Evolutionary conservation across 2,888 invertebrate species (phyloP).

Genomic region (Brenthis daphne): DNA sequence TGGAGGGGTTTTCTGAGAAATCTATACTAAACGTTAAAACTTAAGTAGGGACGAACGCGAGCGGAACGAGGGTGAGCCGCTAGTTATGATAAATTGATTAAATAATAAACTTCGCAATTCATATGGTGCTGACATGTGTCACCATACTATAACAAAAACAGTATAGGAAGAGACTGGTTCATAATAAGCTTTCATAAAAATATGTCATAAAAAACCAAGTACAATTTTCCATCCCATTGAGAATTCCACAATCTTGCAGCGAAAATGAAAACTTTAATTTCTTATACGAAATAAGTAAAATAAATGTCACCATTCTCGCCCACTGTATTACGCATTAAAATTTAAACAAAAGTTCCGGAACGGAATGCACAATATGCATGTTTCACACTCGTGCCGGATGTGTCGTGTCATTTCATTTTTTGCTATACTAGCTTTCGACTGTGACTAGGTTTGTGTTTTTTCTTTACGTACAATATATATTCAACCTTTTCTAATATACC

Average conservation of each 20-base stretch:
- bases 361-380: slow-evolving; percentile 37
- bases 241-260: slow-evolving; percentile 23
- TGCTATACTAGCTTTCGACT: slow-evolving; percentile 13
- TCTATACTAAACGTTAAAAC: too few relatives aligned
- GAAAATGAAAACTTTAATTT: slow-evolving; percentile 31
- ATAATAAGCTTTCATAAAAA: neutral
- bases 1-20: too few relatives aligned
- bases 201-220: neutral
- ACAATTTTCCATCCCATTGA: slow-evolving; percentile 12
- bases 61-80: too few relatives aligned
- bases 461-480: too few relatives aligned
- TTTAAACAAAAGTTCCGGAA: slow-evolving; percentile 35
- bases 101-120: too few relatives aligned
- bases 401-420: slow-evolving; percentile 41
- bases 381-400: slow-evolving; percentile 33
- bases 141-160: too few relatives aligned
- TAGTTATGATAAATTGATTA: too few relatives aligned
- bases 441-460: too few relatives aligned
- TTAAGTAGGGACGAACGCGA: too few relatives aligned
- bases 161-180: too few relatives aligned
- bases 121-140: too few relatives aligned
- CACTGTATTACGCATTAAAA: slow-evolving; percentile 37
- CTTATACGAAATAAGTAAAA: slow-evolving; percentile 31
- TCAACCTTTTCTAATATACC: too few relatives aligned
- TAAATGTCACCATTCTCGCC: slow-evolving; percentile 33